Conservation (phyloP, 2,888 invertebrate genomes). For the Lagria hirta region DNA sequence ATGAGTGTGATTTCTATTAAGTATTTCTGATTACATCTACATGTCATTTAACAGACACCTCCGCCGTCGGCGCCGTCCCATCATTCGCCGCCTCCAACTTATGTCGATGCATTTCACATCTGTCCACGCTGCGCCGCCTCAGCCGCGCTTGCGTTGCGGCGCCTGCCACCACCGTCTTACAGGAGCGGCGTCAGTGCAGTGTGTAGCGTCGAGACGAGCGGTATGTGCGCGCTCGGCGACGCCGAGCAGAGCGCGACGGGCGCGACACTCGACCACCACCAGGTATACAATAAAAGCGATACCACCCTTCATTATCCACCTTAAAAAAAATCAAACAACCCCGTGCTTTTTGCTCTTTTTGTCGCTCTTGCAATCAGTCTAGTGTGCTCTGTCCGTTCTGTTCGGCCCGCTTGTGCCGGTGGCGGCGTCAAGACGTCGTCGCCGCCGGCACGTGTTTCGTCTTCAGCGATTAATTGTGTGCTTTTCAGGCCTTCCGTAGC, state of each 20-base stretch:
- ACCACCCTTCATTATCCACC: conserved; percentile 4
- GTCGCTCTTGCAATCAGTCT: conserved; percentile 26
- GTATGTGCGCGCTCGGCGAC: conserved; percentile 44
- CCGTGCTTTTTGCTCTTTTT: conserved; percentile 20
- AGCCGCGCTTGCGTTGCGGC: conserved; percentile 30
- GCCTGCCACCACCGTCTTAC: conserved; percentile 30
- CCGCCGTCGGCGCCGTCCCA: conserved; percentile 28
- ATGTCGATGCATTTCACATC: conserved; percentile 41
- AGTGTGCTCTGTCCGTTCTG: conserved; percentile 31
- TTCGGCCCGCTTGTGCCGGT: conserved; percentile 30
- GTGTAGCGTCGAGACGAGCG: conserved; percentile 48
- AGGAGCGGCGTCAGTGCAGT: conserved; percentile 49
- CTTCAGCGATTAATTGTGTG: conserved; percentile 34
- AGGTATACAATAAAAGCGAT: conserved; percentile 32
- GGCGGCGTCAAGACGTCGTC: conserved; percentile 19
- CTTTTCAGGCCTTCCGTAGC: conserved; percentile 38
- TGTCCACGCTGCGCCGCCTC: conserved; percentile 25
- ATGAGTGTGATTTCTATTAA: too few relatives aligned
- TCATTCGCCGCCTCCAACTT: conserved; percentile 37
- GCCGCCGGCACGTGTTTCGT: conserved; percentile 31
- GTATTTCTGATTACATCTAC: too few relatives aligned
- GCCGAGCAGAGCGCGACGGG: conserved; percentile 46
- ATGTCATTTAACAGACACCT: too few relatives aligned
- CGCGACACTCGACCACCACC: conserved; percentile 42
- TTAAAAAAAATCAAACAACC: neutral